phyloP scores from a whole-genome alignment of 2,888 invertebrate genomes.

The Pollenia griseotomentosa region DNA sequence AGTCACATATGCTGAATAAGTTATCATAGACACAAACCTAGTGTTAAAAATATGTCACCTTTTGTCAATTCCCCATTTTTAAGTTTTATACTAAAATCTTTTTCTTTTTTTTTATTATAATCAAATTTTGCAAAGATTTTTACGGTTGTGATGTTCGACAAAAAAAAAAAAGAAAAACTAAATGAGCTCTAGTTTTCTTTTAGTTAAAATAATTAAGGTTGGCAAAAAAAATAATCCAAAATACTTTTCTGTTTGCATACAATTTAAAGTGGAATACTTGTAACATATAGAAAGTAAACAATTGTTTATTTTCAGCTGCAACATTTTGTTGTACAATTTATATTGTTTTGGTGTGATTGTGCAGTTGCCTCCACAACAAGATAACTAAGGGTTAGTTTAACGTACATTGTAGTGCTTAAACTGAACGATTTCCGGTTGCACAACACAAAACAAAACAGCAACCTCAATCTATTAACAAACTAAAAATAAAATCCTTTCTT shows the following conservation, averaged over 20 bases:
- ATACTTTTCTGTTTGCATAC: neutral
- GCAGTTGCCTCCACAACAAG: neutral
- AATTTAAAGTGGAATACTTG: neutral
- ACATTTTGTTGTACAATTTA: neutral
- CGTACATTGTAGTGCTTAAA: conserved; percentile 53
- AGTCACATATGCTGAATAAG: too few species aligned
- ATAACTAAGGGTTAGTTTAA: conserved; percentile 43
- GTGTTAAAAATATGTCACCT: too few species aligned
- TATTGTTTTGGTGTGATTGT: neutral
- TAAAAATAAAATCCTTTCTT: conserved; percentile 29
- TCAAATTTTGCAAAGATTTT: too few species aligned
- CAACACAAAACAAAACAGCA: conserved; percentile 25
- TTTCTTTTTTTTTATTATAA: too few species aligned
- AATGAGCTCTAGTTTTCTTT: too few species aligned
- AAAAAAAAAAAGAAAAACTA: neutral
- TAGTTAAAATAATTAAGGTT: too few species aligned
- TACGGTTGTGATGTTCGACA: too few species aligned
- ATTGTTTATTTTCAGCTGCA: conserved; percentile 9
- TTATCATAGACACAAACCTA: too few species aligned
- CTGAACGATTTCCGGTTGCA: conserved; percentile 55
- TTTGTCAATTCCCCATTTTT: too few species aligned
- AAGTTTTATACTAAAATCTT: too few species aligned
- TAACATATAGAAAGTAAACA: conserved; percentile 4
- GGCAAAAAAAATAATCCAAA: neutral
- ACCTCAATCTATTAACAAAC: conserved; percentile 57